A percentile compares a stretch with the other conserved stretches of the same genome.
Evolutionary conservation across 1,140 invertebrate genomes (phyloP).

Genomic region (Bombus sylvicola): DNA sequence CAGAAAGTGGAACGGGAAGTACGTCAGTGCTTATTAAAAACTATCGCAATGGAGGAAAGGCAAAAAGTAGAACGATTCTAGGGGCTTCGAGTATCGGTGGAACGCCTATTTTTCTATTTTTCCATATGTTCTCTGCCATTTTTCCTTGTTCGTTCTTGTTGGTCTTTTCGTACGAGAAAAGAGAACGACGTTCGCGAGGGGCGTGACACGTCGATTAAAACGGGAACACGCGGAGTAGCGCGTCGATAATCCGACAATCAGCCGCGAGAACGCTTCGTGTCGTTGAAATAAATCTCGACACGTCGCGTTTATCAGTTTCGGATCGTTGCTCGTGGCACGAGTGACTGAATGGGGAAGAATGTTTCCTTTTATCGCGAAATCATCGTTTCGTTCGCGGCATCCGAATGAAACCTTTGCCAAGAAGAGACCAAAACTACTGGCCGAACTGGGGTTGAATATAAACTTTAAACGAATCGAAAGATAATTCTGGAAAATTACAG

Average conservation of each 20-base stretch:
- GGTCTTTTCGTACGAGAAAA: not conserved
- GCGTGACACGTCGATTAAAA: constrained; percentile 1
- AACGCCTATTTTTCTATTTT: not conserved
- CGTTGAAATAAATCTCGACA: not conserved
- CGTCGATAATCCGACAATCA: not conserved
- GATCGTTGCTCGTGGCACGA: not conserved
- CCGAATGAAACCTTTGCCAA: constrained; percentile 7
- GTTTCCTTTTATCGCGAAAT: not conserved
- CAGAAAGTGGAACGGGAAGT: constrained; percentile 26
- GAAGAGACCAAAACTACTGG: not conserved
- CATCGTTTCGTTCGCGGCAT: not conserved
- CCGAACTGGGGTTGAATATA: too few species aligned
- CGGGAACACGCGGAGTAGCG: not conserved
- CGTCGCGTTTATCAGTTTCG: not conserved
- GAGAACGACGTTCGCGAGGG: not conserved
- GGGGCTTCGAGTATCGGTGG: constrained; percentile 8
- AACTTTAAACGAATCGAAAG: too few species aligned
- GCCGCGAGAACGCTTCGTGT: not conserved
- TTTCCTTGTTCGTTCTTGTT: not conserved
- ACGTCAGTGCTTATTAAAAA: constrained; percentile 62
- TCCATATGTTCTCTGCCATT: not conserved
- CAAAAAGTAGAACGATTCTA: constrained; percentile 52
- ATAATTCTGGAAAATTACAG: too few species aligned
- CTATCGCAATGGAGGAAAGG: constrained; percentile 46
- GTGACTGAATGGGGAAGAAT: not conserved